A percentile compares a stretch with the other conserved stretches of the same genome.
phyloP scores from a whole-genome alignment of 2,797 vertebrate genomes.

The Danio kyathit region DNA sequence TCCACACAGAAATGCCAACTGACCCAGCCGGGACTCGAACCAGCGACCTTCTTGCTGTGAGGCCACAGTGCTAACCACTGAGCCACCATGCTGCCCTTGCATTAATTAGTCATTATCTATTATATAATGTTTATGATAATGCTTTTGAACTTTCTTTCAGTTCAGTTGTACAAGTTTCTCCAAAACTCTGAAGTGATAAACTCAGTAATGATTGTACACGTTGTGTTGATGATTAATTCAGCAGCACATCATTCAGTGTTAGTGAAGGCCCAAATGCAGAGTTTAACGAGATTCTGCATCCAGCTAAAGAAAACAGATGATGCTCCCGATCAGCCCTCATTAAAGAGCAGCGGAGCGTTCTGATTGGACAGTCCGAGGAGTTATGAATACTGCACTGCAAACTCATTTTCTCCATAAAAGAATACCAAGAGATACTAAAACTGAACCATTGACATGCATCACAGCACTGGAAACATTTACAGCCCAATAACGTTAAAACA shows the following conservation, averaged over 20 bases:
- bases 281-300: conserved; percentile 16
- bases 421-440: neutral
- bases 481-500: neutral
- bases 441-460: neutral
- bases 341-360: conserved; percentile 45
- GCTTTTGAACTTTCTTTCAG: no score
- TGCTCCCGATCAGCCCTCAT: conserved; percentile 31
- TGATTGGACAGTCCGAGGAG: conserved; percentile 52
- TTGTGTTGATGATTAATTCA: conserved; percentile 1
- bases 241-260: neutral
- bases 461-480: neutral
- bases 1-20: no score
- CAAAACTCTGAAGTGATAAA: no score
- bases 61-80: no score
- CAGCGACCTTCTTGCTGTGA: no score
- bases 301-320: conserved; percentile 14
- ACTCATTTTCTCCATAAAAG: neutral
- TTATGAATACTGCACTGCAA: conserved; percentile 41
- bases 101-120: no score
- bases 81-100: no score
- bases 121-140: no score
- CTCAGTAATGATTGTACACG: neutral
- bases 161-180: no score
- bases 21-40: no score
- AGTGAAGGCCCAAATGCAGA: neutral